These are phyloP conservation scores for Aphelocoma coerulescens DNA, from an alignment of 2,113 vertebrate species.

Conservation along the genomic window DNA sequence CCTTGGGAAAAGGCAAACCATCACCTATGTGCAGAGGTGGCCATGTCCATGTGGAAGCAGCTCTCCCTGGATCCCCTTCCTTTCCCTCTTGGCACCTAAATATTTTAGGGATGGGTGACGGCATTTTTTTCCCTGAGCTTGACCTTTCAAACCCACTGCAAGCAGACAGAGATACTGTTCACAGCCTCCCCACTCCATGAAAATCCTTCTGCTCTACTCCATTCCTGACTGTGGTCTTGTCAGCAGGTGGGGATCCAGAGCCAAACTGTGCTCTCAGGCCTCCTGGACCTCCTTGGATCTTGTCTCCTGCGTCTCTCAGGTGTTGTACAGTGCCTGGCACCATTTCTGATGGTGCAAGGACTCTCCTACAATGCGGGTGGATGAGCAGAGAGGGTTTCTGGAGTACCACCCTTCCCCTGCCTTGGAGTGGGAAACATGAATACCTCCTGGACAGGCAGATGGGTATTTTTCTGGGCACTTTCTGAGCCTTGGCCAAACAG, in stretches of 20 bases:
- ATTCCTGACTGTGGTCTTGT: neutral
- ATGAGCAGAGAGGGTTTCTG: neutral
- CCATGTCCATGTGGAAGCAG: neutral
- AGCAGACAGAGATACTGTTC: neutral
- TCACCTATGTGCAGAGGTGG: neutral
- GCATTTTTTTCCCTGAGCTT: neutral
- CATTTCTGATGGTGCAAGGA: neutral
- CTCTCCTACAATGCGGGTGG: accelerated
- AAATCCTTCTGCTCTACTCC: neutral
- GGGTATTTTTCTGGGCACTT: neutral
- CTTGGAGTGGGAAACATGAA: neutral
- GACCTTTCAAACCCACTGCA: neutral
- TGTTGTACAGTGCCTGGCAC: neutral
- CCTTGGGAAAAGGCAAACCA: neutral
- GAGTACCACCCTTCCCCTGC: neutral
- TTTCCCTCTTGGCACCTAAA: neutral
- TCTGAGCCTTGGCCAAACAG: neutral
- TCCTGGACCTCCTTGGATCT: neutral
- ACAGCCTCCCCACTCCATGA: neutral
- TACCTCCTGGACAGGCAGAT: neutral
- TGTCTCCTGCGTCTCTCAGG: accelerated
- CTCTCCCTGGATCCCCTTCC: neutral
- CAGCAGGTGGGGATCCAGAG: neutral
- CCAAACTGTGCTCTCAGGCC: neutral
- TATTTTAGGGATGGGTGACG: neutral